Percentiles rank a stretch among this genome's conserved stretches.
phyloP scores from a whole-genome alignment of 2,797 vertebrate species.

The Prionace glauca region DNA sequence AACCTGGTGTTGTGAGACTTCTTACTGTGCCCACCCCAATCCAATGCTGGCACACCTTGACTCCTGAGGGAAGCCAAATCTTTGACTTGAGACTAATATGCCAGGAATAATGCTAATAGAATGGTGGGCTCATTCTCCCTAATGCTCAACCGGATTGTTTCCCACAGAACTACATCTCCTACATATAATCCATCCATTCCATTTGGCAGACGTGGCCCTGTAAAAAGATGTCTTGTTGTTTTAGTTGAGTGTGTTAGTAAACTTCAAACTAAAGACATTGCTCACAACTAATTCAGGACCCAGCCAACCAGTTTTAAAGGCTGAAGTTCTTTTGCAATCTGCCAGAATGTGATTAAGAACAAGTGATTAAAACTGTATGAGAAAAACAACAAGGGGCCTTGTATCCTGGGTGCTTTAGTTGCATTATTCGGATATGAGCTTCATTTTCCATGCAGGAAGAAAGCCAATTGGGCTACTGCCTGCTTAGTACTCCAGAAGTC shows the following conservation, averaged over 20 bases:
- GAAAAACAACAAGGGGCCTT: not conserved
- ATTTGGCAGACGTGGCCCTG: not conserved
- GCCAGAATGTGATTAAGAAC: not conserved
- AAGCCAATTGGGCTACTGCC: not conserved
- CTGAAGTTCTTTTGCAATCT: not conserved
- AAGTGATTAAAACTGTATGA: not conserved
- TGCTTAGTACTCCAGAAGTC: not conserved
- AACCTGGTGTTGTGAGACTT: too few relatives aligned
- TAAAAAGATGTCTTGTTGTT: not conserved
- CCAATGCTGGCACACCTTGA: too few relatives aligned
- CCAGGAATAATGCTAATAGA: not conserved
- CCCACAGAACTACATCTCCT: not conserved
- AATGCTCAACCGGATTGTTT: not conserved
- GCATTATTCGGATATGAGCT: not conserved
- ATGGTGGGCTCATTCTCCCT: not conserved
- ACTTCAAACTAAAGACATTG: not conserved
- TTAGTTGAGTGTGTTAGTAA: not conserved
- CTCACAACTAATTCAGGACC: not conserved
- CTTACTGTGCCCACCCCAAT: too few relatives aligned
- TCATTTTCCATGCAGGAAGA: not conserved
- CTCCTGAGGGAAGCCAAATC: not conserved
- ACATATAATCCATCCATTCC: too few relatives aligned
- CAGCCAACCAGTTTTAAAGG: not conserved
- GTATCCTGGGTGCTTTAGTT: not conserved
- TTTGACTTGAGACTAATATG: not conserved